A percentile compares a stretch with the other conserved stretches of the same genome.
Conservation (phyloP, 2,888 invertebrate genomes). For the Nasonovia ribisnigri region DNA sequence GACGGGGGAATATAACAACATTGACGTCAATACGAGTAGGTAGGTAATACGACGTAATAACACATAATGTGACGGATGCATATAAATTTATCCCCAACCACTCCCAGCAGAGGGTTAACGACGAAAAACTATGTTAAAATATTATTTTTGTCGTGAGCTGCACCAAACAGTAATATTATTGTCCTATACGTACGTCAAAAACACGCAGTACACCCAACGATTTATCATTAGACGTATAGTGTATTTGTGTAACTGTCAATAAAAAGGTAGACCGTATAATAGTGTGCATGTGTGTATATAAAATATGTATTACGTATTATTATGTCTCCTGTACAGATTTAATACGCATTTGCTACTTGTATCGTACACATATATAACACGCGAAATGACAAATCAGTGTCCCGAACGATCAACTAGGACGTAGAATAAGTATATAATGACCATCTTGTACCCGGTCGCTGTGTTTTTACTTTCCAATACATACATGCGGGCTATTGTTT, state of each 20-base stretch:
- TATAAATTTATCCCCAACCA: background rate
- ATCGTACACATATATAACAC: background rate
- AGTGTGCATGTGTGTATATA: background rate
- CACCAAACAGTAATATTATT: background rate
- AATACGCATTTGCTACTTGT: background rate
- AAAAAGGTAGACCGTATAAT: background rate
- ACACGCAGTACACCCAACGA: background rate
- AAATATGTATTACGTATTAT: background rate
- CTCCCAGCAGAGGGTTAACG: background rate
- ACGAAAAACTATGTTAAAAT: background rate
- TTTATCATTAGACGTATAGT: background rate
- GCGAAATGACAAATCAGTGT: background rate
- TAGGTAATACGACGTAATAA: background rate
- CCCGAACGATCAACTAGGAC: background rate
- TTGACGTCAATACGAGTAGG: background rate
- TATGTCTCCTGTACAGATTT: background rate
- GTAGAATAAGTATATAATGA: background rate
- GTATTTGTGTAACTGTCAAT: background rate
- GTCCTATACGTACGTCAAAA: background rate
- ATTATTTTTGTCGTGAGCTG: background rate
- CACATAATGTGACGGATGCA: background rate
- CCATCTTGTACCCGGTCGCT: background rate
- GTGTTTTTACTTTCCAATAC: background rate
- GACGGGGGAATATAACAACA: background rate
- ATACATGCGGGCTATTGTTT: background rate